Percentiles rank a stretch among this genome's conserved stretches.
These are phyloP conservation scores for Bombus picipes DNA, from an alignment of 1,140 invertebrate genomes.

Conservation along the genomic window DNA sequence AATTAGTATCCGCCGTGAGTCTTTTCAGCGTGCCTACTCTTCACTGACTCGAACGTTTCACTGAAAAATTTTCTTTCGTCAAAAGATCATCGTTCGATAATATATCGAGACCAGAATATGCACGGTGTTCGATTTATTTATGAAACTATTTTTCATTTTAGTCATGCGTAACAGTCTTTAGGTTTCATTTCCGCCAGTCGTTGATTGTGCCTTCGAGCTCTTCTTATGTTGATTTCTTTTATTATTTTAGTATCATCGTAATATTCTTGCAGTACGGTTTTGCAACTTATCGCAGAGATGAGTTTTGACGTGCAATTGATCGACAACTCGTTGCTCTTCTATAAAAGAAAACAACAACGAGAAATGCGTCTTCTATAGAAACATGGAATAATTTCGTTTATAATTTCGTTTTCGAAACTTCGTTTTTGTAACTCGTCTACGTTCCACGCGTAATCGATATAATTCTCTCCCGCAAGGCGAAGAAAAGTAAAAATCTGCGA, in stretches of 20 bases:
- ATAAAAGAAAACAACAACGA: neutral
- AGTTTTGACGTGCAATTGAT: too few relatives aligned
- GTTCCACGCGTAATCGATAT: neutral
- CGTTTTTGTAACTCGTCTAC: neutral
- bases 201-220: too few relatives aligned
- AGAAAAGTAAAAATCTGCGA: neutral
- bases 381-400: neutral
- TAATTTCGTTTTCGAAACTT: neutral
- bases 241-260: too few relatives aligned
- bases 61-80: neutral
- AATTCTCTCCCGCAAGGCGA: neutral
- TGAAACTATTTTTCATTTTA: too few relatives aligned
- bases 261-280: too few relatives aligned
- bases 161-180: too few relatives aligned
- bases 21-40: neutral
- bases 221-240: too few relatives aligned
- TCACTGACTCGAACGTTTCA: neutral
- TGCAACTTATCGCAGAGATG: too few relatives aligned
- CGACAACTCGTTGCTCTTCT: too few relatives aligned
- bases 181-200: too few relatives aligned
- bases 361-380: neutral
- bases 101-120: too few relatives aligned
- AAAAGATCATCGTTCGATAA: neutral
- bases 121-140: too few relatives aligned
- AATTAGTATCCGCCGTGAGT: conserved; percentile 23